phyloP scores from a whole-genome alignment of 2,797 vertebrate species.

The Parotocinclus haroldoi region DNA sequence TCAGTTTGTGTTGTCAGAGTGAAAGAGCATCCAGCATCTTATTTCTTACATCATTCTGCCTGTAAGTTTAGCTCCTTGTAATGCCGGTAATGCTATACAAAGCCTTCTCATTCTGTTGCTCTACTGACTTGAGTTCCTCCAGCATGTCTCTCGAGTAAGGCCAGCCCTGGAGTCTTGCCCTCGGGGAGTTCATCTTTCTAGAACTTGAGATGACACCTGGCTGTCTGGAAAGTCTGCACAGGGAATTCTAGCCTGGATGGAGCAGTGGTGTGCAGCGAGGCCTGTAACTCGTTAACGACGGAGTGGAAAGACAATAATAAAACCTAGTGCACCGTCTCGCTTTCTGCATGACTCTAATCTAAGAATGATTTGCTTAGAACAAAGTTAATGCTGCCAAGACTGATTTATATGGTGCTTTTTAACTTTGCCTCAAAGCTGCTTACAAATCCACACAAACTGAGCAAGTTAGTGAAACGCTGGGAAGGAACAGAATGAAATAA shows the following conservation, averaged over 20 bases:
- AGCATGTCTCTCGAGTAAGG: constrained; percentile 37
- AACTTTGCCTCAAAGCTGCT: no score
- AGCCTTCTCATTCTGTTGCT: constrained; percentile 57
- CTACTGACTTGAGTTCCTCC: constrained; percentile 51
- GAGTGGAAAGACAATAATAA: no score
- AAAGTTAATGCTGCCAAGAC: no score
- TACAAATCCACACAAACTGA: no score
- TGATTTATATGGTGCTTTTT: no score
- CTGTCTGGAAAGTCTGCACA: constrained; percentile 26
- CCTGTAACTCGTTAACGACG: no score
- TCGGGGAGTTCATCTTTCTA: constrained; percentile 29
- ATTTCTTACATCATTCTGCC: constrained; percentile 42
- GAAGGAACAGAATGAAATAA: no score
- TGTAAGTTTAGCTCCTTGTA: constrained; percentile 51
- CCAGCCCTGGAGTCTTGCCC: constrained; percentile 34
- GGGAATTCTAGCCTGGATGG: constrained; percentile 40
- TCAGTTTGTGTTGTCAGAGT: constrained; percentile 32
- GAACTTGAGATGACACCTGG: constrained; percentile 48
- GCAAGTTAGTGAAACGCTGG: no score
- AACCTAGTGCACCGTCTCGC: no score
- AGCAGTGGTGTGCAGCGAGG: no score
- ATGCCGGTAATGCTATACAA: constrained; percentile 59
- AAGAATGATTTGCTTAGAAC: no score
- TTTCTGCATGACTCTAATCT: no score
- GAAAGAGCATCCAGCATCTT: constrained; percentile 34